Evolutionary conservation across 2,113 vertebrate genomes (phyloP).

Genomic region (Pygoscelis adeliae): DNA sequence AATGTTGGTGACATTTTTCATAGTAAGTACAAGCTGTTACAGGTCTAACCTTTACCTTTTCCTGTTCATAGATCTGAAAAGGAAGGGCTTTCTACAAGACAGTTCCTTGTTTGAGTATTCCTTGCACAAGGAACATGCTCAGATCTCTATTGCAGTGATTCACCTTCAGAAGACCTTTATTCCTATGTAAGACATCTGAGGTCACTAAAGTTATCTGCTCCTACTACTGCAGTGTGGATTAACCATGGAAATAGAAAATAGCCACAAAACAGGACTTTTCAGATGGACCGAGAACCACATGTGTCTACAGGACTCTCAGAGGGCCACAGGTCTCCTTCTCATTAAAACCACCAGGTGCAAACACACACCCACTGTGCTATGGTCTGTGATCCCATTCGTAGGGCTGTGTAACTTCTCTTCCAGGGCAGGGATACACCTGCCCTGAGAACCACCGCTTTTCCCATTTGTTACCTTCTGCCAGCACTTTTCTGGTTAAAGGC

Average conservation of each 20-base stretch:
- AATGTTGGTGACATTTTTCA: not conserved
- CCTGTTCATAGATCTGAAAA: not conserved
- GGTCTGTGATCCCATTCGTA: not conserved
- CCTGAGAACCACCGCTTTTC: not conserved
- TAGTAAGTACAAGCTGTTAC: not conserved
- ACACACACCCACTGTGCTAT: not conserved
- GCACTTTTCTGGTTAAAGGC: slow-evolving; percentile 37
- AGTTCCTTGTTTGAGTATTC: not conserved
- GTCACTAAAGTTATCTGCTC: not conserved
- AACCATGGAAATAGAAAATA: not conserved
- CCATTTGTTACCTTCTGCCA: not conserved
- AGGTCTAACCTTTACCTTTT: not conserved
- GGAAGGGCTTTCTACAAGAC: not conserved
- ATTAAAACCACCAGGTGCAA: not conserved
- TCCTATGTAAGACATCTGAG: not conserved
- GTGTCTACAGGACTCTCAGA: not conserved
- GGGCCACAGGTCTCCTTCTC: not conserved
- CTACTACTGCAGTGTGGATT: not conserved
- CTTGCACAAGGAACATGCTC: not conserved
- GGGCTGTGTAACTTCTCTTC: not conserved
- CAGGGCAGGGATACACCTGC: not conserved
- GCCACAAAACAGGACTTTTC: not conserved
- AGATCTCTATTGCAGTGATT: not conserved
- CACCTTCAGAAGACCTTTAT: not conserved
- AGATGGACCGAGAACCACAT: not conserved